These are phyloP conservation scores for Bhutanitis thaidina DNA, from an alignment of 2,888 invertebrate species.

Conservation along the genomic window DNA sequence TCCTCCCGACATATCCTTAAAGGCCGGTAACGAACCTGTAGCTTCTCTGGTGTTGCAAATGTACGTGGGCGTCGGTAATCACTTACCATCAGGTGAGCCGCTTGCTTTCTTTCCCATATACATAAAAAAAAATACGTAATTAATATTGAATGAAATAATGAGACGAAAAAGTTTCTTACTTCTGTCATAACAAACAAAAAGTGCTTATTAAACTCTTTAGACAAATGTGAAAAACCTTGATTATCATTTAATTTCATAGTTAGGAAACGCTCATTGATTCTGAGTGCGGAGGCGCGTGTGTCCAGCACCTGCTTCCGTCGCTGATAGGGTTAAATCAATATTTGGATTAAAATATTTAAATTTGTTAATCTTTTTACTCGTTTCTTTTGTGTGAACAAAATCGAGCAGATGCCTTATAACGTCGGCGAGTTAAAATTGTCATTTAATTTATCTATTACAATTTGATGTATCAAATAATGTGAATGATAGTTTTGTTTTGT, in stretches of 20 bases:
- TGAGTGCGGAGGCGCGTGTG: constrained; percentile 59
- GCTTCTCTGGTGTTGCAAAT: too few relatives aligned
- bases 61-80: too few relatives aligned
- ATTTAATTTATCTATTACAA: neutral
- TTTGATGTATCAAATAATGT: too few relatives aligned
- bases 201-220: constrained; percentile 67
- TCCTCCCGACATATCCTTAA: too few relatives aligned
- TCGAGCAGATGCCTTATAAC: neutral
- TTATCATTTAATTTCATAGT: constrained; percentile 80
- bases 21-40: too few relatives aligned
- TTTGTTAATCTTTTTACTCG: constrained; percentile 53
- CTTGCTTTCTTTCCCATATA: too few relatives aligned
- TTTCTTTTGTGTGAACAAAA: neutral
- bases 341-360: constrained; percentile 72
- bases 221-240: constrained; percentile 71
- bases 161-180: constrained; percentile 36
- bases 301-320: constrained; percentile 73
- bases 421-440: neutral
- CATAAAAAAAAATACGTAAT: too few relatives aligned
- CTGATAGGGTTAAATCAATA: constrained; percentile 79
- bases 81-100: too few relatives aligned
- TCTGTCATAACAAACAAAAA: constrained; percentile 48
- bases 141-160: too few relatives aligned
- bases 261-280: constrained; percentile 71
- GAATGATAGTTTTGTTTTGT: too few relatives aligned